Percentiles rank a stretch among this genome's conserved stretches.
These are phyloP conservation scores for Ceryle rudis DNA, from an alignment of 2,797 vertebrate genomes.

Conservation along the genomic window DNA sequence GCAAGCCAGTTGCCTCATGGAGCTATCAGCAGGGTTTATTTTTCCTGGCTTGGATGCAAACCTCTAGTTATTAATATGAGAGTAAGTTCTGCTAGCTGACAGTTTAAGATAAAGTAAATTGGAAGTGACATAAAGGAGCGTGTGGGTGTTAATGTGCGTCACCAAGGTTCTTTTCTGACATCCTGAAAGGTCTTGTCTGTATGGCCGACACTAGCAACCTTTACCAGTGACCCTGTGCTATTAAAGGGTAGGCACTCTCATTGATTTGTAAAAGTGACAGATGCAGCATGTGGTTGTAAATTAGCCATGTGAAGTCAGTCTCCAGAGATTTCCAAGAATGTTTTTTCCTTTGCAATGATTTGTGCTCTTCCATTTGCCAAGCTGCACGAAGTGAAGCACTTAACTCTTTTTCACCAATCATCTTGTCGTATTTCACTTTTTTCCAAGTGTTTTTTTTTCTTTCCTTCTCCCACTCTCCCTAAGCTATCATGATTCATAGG, in stretches of 20 bases:
- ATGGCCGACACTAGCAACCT: conserved; percentile 62
- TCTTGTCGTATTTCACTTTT: background rate
- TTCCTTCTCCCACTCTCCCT: background rate
- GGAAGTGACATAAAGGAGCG: conserved; percentile 77
- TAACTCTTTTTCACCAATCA: conserved; percentile 33
- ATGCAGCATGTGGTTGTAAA: conserved; percentile 74
- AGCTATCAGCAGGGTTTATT: conserved; percentile 75
- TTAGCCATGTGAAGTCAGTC: conserved; percentile 72
- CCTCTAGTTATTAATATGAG: conserved; percentile 79
- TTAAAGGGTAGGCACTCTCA: conserved; percentile 71
- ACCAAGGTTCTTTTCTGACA: conserved; percentile 74
- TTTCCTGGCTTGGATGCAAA: conserved; percentile 79
- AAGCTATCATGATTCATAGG: background rate
- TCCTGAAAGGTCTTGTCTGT: conserved; percentile 75
- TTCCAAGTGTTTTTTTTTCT: background rate
- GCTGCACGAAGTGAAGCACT: background rate
- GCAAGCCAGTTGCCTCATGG: conserved; percentile 67
- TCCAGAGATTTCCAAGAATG: conserved; percentile 51
- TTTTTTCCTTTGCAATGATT: conserved; percentile 52
- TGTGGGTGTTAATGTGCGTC: conserved; percentile 77
- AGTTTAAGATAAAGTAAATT: conserved; percentile 83
- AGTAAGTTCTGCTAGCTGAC: conserved; percentile 77
- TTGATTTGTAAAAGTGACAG: conserved; percentile 82
- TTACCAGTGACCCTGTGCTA: conserved; percentile 63
- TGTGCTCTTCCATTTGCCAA: conserved; percentile 52